Conservation (phyloP, 2,797 vertebrate species). For the Spea hammondii region DNA sequence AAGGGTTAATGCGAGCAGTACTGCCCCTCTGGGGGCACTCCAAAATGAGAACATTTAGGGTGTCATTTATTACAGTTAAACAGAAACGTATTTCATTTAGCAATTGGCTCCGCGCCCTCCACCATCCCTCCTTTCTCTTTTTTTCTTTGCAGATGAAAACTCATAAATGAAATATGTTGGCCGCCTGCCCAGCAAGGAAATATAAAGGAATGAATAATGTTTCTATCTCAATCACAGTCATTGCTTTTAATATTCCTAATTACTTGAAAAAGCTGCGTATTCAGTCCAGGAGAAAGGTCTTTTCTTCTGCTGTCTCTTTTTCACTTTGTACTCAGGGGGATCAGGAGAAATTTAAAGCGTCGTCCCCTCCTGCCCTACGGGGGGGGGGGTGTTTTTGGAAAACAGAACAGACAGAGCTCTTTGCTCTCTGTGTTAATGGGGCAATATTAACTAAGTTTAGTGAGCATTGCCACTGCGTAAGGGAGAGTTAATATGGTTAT, state of each 20-base stretch:
- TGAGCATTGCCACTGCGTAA: not conserved
- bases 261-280: constrained; percentile 79
- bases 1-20: constrained; percentile 41
- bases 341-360: constrained; percentile 17
- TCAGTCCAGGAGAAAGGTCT: constrained; percentile 66
- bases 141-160: constrained; percentile 85
- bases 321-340: constrained; percentile 57
- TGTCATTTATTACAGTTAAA: constrained; percentile 76
- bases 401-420: constrained; percentile 6
- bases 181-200: constrained; percentile 89
- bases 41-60: constrained; percentile 53
- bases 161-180: constrained; percentile 97
- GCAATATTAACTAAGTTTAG: constrained; percentile 6
- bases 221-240: constrained; percentile 92
- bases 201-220: constrained; percentile 98
- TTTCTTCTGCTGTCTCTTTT: constrained; percentile 64
- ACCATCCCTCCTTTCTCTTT: constrained; percentile 45
- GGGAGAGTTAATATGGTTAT: not conserved
- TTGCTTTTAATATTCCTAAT: constrained; percentile 90
- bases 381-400: constrained; percentile 22
- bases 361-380: constrained; percentile 9
- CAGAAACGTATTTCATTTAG: constrained; percentile 95
- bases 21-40: constrained; percentile 50
- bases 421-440: constrained; percentile 26
- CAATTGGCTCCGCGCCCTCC: constrained; percentile 85